These are phyloP conservation scores for Rhinichthys klamathensis DNA, from an alignment of 2,113 vertebrate species.

Conservation along the genomic window DNA sequence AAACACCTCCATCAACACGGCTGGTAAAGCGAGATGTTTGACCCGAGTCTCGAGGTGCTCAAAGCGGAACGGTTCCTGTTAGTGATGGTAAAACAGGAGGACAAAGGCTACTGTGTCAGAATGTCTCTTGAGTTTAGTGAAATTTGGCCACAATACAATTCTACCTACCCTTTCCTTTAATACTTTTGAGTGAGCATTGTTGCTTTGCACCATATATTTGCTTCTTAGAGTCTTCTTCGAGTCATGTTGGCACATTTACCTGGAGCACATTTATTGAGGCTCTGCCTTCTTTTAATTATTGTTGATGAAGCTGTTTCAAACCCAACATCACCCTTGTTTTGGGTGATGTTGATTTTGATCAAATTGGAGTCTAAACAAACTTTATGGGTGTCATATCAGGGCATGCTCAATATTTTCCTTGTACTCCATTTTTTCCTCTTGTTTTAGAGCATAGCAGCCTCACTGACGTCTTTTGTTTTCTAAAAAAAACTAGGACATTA, in stretches of 20 bases:
- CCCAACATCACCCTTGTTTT: no score
- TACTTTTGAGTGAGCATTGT: conserved; percentile 65
- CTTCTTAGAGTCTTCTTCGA: not conserved
- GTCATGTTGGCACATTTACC: not conserved
- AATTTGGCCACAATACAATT: conserved; percentile 72
- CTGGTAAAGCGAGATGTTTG: not conserved
- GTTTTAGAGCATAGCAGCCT: conserved; percentile 9
- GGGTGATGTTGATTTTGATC: not conserved
- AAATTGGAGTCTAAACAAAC: not conserved
- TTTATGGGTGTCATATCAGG: not conserved
- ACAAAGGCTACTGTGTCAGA: conserved; percentile 41
- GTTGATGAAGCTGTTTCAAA: not conserved
- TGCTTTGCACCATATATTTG: conserved; percentile 34
- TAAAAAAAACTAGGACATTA: conserved; percentile 34
- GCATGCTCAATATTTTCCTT: conserved; percentile 13
- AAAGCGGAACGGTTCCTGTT: conserved; percentile 24
- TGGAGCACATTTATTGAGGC: not conserved
- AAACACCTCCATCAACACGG: not conserved
- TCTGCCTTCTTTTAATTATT: not conserved
- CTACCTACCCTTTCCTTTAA: conserved; percentile 67
- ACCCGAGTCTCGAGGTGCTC: not conserved
- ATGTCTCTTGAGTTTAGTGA: conserved; percentile 62
- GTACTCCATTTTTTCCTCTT: conserved; percentile 3
- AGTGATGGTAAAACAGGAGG: conserved; percentile 29
- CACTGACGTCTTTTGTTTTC: conserved; percentile 37